Base-by-base conservation (phyloP, 2,113 vertebrate species). In the Myotis brandtii region DNA sequence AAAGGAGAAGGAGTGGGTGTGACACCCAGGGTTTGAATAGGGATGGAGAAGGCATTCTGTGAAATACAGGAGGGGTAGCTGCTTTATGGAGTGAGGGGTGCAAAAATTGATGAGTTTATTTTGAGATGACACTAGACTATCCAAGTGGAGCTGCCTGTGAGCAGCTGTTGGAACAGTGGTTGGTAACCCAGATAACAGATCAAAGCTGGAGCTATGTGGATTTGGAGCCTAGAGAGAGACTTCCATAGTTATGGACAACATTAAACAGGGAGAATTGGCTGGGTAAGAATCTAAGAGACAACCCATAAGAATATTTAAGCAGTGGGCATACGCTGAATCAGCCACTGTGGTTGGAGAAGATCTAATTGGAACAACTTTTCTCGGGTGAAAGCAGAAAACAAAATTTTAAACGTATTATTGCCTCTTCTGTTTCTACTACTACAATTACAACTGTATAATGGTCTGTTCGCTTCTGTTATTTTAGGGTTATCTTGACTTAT, bases 241-340 rank as follows among this genome's bases (percentile, higher is more conserved):
- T 4, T 9, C 64, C n/a, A 1, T 6, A 59, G 43, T 3, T 1
- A 23, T 17, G 0, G 8, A 1, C 2, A 34, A 1, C 30, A 27
- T 8, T 37, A 32, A 64, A 14, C 34, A 25, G n/a, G 37, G 12
- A 80, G 64, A 16, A 13, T 10, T 25, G 20, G 30, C 34, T 32
- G 40, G 1, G 17, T 37, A 20, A n/a, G n/a, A 9, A 25, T 34
- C 27, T 9, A n/a, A 46, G 52, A 32, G 27, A 27, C 2, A 0
- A 6, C 32, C 10, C 9, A 52, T 16, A n/a, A 34, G n/a, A 17
- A 1, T 10, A 17, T 25, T 11, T 14, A 21, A 32, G 11, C 52
- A 23, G 7, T 16, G 40, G 13, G 25, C 46, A 14, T 37, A 50
- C 2, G 27, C 18, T 48, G 10, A n/a, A 8, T 56, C 40, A 17